Conservation (phyloP, 2,797 vertebrate species). For the Aselliscus stoliczkanus region DNA sequence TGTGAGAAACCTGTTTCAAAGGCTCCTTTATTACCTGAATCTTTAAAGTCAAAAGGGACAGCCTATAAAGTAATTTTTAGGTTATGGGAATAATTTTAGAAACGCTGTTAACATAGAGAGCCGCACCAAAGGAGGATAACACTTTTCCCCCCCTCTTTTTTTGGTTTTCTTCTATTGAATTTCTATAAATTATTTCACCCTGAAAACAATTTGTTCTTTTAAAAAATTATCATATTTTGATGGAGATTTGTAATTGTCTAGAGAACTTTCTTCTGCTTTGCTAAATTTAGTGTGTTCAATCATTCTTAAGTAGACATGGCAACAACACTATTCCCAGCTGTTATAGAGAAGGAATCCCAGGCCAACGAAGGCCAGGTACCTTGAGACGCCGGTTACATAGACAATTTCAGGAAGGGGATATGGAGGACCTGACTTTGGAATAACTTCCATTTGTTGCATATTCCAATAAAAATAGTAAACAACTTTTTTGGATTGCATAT, state of each 20-base stretch:
- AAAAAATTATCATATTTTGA: constrained; percentile 25
- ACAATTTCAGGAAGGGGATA: background rate
- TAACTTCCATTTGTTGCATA: background rate
- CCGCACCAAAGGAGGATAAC: background rate
- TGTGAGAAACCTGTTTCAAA: background rate
- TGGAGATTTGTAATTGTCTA: background rate
- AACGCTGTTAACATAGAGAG: background rate
- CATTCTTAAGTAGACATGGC: background rate
- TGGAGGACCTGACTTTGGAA: background rate
- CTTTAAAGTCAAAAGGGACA: background rate
- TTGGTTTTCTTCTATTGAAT: background rate
- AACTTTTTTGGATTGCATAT: background rate
- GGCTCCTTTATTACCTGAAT: background rate
- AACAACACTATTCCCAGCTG: background rate
- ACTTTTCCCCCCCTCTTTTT: background rate
- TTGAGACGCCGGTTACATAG: background rate
- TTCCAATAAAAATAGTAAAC: background rate
- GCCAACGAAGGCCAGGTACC: background rate
- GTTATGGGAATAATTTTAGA: background rate
- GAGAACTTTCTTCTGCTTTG: background rate
- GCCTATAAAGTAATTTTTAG: background rate
- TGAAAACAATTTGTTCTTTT: background rate
- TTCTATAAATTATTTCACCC: background rate
- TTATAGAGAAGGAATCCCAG: background rate
- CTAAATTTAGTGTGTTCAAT: background rate